Conservation (phyloP, 2,113 vertebrate species). For the Lagenorhynchus albirostris region DNA sequence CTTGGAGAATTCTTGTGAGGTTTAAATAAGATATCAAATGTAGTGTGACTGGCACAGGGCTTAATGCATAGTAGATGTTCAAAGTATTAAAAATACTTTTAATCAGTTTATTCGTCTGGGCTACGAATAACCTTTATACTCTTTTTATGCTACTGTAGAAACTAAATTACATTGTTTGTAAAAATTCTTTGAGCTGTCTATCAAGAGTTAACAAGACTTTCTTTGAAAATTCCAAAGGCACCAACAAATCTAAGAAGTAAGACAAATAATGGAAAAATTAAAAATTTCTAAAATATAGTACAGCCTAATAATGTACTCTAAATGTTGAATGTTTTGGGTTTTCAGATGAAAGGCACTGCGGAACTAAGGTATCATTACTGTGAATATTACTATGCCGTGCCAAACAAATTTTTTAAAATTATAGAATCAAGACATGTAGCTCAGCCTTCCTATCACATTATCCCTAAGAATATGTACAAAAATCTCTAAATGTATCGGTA, state of each 20-base stretch:
- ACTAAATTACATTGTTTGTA: constrained; percentile 12
- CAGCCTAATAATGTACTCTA: background rate
- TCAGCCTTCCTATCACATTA: background rate
- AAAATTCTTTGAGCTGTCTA: background rate
- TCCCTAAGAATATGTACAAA: background rate
- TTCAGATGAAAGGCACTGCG: background rate
- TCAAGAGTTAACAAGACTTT: constrained; percentile 24
- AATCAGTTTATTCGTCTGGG: background rate
- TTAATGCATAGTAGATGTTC: background rate
- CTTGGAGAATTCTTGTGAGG: background rate
- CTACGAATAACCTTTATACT: background rate
- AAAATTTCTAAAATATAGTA: constrained; percentile 40
- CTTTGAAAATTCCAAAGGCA: constrained; percentile 29
- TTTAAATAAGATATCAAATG: background rate
- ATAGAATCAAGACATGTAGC: background rate
- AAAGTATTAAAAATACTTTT: constrained; percentile 33
- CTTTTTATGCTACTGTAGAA: background rate
- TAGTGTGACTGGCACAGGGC: background rate
- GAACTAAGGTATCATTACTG: constrained; percentile 23
- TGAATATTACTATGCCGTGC: constrained; percentile 22
- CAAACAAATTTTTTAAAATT: constrained; percentile 18
- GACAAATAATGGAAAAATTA: background rate
- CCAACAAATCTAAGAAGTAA: background rate
- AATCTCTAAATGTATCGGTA: background rate
- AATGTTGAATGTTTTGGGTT: constrained; percentile 16